Percentiles rank a stretch among this genome's conserved stretches.
Conservation (phyloP, 2,888 invertebrate species). For the Noctua janthina region DNA sequence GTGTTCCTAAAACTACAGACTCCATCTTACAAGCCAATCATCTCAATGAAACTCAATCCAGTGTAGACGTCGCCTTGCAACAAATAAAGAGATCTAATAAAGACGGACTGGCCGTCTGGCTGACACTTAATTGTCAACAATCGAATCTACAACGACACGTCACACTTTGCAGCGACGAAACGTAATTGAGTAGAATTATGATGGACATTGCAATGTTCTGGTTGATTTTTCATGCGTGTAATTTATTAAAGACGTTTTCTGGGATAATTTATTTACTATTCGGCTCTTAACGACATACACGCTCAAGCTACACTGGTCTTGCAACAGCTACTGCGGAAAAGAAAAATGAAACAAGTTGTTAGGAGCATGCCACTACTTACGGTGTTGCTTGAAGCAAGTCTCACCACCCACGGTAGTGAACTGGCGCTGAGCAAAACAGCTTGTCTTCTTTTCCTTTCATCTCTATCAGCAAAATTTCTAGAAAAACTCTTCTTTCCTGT, state of each 20-base stretch:
- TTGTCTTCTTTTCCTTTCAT: neutral
- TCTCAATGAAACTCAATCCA: conserved; percentile 31
- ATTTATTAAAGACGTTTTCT: neutral
- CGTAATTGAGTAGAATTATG: conserved; percentile 55
- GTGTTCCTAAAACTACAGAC: conserved; percentile 10
- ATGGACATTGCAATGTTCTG: conserved; percentile 53
- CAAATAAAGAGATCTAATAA: conserved; percentile 61
- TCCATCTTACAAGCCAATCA: conserved; percentile 7
- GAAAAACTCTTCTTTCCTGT: neutral
- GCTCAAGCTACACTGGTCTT: neutral
- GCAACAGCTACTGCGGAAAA: no score
- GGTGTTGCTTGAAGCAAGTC: neutral
- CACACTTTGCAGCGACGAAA: conserved; percentile 48
- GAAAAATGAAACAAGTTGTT: neutral
- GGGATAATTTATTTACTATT: neutral
- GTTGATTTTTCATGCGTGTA: conserved; percentile 28
- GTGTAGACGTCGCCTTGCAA: conserved; percentile 50
- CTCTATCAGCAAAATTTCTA: neutral
- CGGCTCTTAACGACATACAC: neutral
- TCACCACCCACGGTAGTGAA: neutral
- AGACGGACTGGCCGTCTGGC: conserved; percentile 48
- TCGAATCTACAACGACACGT: conserved; percentile 54
- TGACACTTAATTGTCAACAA: conserved; percentile 65
- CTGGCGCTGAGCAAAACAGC: neutral
- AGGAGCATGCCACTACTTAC: neutral